A percentile compares a stretch with the other conserved stretches of the same genome.
These are phyloP conservation scores for Cephus rjabovi DNA, from an alignment of 2,888 invertebrate genomes.

Conservation along the genomic window DNA sequence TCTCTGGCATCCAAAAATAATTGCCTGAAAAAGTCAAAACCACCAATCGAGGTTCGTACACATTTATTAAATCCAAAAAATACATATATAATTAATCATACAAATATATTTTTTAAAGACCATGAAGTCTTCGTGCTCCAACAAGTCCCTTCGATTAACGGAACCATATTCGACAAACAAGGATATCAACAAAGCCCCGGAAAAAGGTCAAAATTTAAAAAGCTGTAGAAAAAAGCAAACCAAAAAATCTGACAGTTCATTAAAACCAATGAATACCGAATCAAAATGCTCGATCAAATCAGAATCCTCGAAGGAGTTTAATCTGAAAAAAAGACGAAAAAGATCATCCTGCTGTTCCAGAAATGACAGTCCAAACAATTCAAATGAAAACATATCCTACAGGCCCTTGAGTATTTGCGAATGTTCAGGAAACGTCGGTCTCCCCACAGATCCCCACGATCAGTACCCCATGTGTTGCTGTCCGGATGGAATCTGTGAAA, in stretches of 20 bases:
- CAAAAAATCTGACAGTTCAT: neutral
- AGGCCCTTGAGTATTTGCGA: constrained; percentile 1
- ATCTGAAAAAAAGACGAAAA: neutral
- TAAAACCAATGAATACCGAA: neutral
- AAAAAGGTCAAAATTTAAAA: neutral
- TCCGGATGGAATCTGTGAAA: constrained; percentile 3
- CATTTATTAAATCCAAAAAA: neutral
- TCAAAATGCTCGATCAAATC: neutral
- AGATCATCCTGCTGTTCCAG: neutral
- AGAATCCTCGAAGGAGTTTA: neutral
- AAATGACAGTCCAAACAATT: neutral
- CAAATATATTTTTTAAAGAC: neutral
- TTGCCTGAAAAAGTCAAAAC: neutral
- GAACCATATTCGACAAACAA: neutral
- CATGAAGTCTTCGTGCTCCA: neutral
- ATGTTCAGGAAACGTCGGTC: neutral
- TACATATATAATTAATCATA: neutral
- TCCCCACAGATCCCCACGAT: neutral
- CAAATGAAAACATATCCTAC: neutral
- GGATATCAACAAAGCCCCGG: neutral
- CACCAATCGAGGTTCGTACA: neutral
- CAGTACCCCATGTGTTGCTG: neutral
- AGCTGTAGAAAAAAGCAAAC: neutral
- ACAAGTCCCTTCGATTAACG: neutral
- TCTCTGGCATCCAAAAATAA: neutral